These are phyloP conservation scores for Xenopus petersii DNA, from an alignment of 2,797 vertebrate species.

Conservation along the genomic window DNA sequence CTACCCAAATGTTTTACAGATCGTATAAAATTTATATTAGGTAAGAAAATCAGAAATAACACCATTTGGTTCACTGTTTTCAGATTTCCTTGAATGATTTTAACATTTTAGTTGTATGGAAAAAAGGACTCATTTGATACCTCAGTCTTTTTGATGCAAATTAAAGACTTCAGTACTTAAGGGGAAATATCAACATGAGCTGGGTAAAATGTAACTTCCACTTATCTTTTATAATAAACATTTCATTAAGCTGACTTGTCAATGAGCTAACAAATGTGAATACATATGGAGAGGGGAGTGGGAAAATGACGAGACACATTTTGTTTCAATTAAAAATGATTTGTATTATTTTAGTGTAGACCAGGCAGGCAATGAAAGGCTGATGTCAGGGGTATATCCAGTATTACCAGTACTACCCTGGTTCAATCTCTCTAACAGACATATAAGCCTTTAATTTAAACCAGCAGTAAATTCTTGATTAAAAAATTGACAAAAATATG, in stretches of 20 bases:
- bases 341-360: background rate
- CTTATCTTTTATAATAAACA: background rate
- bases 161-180: background rate
- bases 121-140: background rate
- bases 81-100: too few species aligned
- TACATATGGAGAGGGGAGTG: background rate
- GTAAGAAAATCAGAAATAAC: too few species aligned
- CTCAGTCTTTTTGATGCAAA: background rate
- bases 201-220: background rate
- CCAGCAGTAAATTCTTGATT: conserved; percentile 8
- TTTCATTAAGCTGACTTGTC: conserved; percentile 4
- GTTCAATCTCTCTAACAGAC: background rate
- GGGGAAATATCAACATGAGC: background rate
- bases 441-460: conserved; percentile 9
- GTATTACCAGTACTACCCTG: background rate
- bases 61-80: too few species aligned
- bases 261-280: background rate
- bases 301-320: background rate
- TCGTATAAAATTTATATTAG: too few species aligned
- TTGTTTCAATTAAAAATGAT: conserved; percentile 13
- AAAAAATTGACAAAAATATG: background rate
- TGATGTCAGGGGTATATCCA: conserved; percentile 11
- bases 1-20: too few species aligned
- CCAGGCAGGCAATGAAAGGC: background rate
- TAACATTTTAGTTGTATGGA: too few species aligned